Evolutionary conservation across 2,888 invertebrate species (phyloP).

Genomic region (Hirtodrosophila confusa): DNA sequence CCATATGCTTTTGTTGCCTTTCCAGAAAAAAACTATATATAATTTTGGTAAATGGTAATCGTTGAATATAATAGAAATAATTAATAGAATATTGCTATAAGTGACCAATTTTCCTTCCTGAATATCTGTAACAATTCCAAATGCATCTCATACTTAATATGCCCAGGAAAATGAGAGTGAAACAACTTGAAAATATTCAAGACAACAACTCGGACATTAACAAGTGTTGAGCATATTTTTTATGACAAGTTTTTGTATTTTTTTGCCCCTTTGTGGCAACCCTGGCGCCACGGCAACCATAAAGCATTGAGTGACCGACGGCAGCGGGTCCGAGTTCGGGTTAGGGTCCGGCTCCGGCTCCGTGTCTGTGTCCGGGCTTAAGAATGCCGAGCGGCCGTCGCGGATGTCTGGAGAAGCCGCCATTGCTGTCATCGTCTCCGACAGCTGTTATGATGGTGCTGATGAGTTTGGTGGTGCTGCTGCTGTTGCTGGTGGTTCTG

Average conservation of each 20-base stretch:
- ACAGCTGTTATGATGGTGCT: slow-evolving; percentile 5
- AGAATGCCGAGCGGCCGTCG: slow-evolving; percentile 48
- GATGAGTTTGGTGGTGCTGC: background rate
- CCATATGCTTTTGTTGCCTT: too few relatives aligned
- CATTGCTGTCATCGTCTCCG: slow-evolving; percentile 32
- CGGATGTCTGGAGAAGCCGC: slow-evolving; percentile 40
- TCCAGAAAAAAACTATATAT: too few relatives aligned
- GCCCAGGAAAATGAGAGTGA: slow-evolving; percentile 17
- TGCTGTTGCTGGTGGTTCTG: slow-evolving; percentile 4
- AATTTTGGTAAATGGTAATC: too few relatives aligned
- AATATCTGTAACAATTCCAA: slow-evolving; percentile 3
- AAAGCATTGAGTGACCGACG: slow-evolving; percentile 63
- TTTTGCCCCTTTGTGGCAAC: slow-evolving; percentile 26
- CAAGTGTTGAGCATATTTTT: slow-evolving; percentile 74
- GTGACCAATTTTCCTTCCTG: too few relatives aligned
- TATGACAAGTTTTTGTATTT: slow-evolving; percentile 49
- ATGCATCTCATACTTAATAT: slow-evolving; percentile 34
- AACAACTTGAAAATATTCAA: slow-evolving; percentile 30
- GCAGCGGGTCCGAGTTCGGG: slow-evolving; percentile 1
- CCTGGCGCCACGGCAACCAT: slow-evolving; percentile 64
- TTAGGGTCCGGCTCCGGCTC: background rate
- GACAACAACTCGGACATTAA: slow-evolving; percentile 49
- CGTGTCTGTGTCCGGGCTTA: slow-evolving; percentile 27
- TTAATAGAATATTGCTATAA: too few relatives aligned
- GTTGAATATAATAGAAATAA: too few relatives aligned